phyloP scores from a whole-genome alignment of 2,113 vertebrate species.

The Nerophis ophidion region DNA sequence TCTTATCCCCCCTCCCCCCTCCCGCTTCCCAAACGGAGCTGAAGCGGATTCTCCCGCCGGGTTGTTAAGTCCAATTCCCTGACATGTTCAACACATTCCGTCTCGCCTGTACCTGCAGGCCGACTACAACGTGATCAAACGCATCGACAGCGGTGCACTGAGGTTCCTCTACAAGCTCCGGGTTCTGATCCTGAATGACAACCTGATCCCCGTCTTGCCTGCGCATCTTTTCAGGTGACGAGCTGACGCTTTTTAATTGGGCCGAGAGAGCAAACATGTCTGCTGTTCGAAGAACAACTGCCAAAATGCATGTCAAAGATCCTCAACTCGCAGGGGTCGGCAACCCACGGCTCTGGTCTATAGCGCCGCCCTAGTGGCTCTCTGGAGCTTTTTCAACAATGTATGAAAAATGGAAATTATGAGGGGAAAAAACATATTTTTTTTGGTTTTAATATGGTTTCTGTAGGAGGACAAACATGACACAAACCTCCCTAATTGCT shows the following conservation, averaged over 20 bases:
- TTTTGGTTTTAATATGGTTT: too few species aligned
- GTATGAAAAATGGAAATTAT: too few species aligned
- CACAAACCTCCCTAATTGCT: too few species aligned
- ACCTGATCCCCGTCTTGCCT: constrained; percentile 92
- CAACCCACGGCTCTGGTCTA: too few species aligned
- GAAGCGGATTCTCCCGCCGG: neutral
- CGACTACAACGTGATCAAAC: constrained; percentile 97
- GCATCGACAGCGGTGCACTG: constrained; percentile 94
- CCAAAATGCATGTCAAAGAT: too few species aligned
- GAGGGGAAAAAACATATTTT: too few species aligned
- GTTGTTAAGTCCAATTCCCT: neutral
- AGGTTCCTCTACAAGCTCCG: constrained; percentile 91
- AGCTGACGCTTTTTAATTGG: constrained; percentile 10
- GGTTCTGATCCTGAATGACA: constrained; percentile 97
- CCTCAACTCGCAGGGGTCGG: too few species aligned
- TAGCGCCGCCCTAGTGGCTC: too few species aligned
- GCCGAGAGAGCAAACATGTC: too few species aligned
- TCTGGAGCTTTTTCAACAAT: too few species aligned
- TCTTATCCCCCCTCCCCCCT: neutral
- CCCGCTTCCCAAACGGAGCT: constrained; percentile 5
- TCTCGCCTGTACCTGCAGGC: constrained; percentile 74
- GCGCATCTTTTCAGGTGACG: constrained; percentile 83
- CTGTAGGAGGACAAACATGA: too few species aligned
- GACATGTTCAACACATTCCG: constrained; percentile 21
- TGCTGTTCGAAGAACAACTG: too few species aligned